phyloP scores from a whole-genome alignment of 2,113 vertebrate species.

The Myrmecobius fasciatus region DNA sequence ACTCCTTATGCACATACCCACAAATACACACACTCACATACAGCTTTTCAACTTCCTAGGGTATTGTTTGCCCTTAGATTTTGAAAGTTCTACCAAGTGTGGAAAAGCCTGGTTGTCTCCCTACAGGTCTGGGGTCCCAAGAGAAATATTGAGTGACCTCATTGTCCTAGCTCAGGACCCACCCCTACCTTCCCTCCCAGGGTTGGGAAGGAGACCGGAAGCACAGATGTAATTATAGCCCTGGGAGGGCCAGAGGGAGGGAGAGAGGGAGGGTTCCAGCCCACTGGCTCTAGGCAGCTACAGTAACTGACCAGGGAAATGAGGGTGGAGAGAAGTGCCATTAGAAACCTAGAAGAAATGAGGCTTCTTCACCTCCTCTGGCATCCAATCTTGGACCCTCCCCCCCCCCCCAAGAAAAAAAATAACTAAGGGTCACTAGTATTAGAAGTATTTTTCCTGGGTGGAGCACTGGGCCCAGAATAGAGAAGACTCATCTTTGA shows the following conservation, averaged over 20 bases:
- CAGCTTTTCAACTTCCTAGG: not conserved
- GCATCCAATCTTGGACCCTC: not conserved
- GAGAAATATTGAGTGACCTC: slow-evolving; percentile 68
- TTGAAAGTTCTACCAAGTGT: not conserved
- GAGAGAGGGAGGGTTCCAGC: slow-evolving; percentile 63
- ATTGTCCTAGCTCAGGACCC: slow-evolving; percentile 62
- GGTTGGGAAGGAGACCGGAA: slow-evolving; percentile 77
- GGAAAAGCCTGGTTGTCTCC: slow-evolving; percentile 38
- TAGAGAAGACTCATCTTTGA: not conserved
- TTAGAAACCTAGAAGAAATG: not conserved
- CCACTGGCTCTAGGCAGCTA: slow-evolving; percentile 41
- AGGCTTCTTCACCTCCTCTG: not conserved
- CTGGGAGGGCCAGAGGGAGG: slow-evolving; percentile 63
- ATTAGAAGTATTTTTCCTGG: not conserved
- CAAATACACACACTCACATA: not conserved
- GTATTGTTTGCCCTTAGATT: not conserved
- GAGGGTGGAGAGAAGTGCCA: rapidly evolving
- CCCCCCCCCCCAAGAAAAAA: too few relatives aligned
- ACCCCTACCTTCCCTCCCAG: slow-evolving; percentile 61
- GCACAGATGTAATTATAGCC: slow-evolving; percentile 55
- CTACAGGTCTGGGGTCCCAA: slow-evolving; percentile 49
- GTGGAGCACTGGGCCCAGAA: not conserved
- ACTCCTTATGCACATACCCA: not conserved
- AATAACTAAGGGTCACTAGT: not conserved
- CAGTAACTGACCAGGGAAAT: not conserved